Evolutionary conservation across 2,113 vertebrate species (phyloP).

Genomic region (Brachypteracias leptosomus): DNA sequence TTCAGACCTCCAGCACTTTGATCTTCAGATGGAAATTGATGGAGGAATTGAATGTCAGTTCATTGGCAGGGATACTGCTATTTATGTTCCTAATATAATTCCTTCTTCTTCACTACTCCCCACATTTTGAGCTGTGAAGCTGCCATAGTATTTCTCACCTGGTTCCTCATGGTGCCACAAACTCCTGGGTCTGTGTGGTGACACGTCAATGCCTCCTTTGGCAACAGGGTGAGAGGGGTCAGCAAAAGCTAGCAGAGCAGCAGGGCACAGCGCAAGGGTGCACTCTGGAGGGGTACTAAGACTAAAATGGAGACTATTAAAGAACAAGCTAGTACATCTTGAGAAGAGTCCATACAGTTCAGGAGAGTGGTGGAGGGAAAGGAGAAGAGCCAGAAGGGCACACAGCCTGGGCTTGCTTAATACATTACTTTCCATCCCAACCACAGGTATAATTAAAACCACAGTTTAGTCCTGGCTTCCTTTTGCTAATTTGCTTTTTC

Average conservation of each 20-base stretch:
- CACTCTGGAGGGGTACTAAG: neutral
- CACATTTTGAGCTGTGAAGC: neutral
- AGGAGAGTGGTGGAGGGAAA: neutral
- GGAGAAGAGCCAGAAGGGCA: neutral
- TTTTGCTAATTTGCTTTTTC: conserved; percentile 10
- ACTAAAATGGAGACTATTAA: neutral
- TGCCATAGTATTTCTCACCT: neutral
- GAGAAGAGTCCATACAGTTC: too few species aligned
- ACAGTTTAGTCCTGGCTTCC: neutral
- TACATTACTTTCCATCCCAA: neutral
- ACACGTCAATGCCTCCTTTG: neutral
- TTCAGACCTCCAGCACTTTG: neutral
- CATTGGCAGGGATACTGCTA: neutral
- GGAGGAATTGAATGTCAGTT: neutral
- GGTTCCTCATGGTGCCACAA: neutral
- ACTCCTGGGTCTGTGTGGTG: rapidly evolving
- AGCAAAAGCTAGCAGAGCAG: neutral
- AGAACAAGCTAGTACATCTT: neutral
- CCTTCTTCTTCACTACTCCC: neutral
- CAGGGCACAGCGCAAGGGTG: neutral
- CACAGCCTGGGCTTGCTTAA: neutral
- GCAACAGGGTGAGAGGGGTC: neutral
- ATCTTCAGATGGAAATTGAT: neutral
- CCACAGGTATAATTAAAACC: conserved; percentile 44
- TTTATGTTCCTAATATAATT: neutral